Conservation (phyloP, 2,797 vertebrate species). For the Cyclura pinguis region DNA sequence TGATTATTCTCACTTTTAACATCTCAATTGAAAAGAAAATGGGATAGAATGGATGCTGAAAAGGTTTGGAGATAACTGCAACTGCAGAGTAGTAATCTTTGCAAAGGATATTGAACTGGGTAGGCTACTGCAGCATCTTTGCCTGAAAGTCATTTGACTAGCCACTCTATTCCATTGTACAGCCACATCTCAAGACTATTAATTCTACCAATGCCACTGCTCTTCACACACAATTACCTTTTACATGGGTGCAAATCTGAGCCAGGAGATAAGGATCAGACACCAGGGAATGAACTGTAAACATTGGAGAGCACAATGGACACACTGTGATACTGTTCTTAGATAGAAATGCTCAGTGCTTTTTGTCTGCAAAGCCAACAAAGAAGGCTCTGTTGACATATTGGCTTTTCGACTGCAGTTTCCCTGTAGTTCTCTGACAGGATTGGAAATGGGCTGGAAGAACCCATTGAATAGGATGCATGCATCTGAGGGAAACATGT, state of each 20-base stretch:
- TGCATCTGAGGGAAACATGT: not conserved
- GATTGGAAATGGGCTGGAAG: not conserved
- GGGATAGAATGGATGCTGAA: not conserved
- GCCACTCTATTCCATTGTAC: not conserved
- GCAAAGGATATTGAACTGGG: not conserved
- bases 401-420: not conserved
- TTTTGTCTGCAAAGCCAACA: not conserved
- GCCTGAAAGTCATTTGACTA: not conserved
- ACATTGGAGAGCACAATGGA: not conserved
- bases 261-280: constrained; percentile 11
- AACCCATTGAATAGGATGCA: not conserved
- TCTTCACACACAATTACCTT: constrained; percentile 10
- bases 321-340: accelerated
- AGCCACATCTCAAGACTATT: not conserved
- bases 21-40: not conserved
- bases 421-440: not conserved
- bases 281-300: not conserved
- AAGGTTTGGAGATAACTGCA: not conserved
- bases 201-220: not conserved
- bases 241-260: constrained; percentile 5
- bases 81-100: not conserved
- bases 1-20: not conserved
- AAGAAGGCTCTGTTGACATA: not conserved
- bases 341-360: not conserved
- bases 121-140: not conserved